Evolutionary conservation across 2,888 invertebrate genomes (phyloP), one percentile per base, ranked within the genome.

Genomic region (Aproaerema taeniolella): DNA sequence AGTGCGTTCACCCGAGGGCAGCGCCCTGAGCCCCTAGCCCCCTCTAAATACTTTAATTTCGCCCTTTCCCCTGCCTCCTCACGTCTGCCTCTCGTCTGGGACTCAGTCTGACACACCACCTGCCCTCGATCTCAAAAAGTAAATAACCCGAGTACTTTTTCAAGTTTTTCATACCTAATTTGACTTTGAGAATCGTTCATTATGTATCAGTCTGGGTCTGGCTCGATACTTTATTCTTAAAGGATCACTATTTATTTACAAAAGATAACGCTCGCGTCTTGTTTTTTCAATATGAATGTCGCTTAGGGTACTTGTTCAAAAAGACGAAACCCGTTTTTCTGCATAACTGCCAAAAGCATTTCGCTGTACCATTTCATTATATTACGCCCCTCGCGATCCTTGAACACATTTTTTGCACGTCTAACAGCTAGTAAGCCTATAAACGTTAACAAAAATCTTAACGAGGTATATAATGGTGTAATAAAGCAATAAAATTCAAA

Each of bases 11-110:
- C 50, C 53, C 47, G 39, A 35, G 36, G 49, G 47, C 39, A 43
- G 41, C 37, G 33, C 34, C 43, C 46, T 20, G 49, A 43, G 49
- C 52, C 56, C 49, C 49, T 34, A 42, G 48, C 43, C 44, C 43
- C 53, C 61, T 56, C 61, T 68, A 68, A 60, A 68, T 55, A 49
- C 47, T 53, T 42, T 66, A 64, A 67, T 68, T 65, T 67, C 54
- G 67, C 63, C 65, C 68, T 66, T 59, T 60, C 61, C 68, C 64
- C 60, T 53, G 59, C 55, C 50, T 50, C 50, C 44, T 49, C 43
- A 43, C 56, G 56, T 53, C 46, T 39, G 56, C 52, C 47, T 39
- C 11, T 35, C 32, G 57, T 54, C 62, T 62, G 55, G 53, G 52
- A 55, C 35, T 9, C 59, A 49, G 62, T 50, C 58, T 47, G 49